These are phyloP conservation scores for Ichneumoninae sp. DNA, from an alignment of 2,888 invertebrate species.

Conservation along the genomic window DNA sequence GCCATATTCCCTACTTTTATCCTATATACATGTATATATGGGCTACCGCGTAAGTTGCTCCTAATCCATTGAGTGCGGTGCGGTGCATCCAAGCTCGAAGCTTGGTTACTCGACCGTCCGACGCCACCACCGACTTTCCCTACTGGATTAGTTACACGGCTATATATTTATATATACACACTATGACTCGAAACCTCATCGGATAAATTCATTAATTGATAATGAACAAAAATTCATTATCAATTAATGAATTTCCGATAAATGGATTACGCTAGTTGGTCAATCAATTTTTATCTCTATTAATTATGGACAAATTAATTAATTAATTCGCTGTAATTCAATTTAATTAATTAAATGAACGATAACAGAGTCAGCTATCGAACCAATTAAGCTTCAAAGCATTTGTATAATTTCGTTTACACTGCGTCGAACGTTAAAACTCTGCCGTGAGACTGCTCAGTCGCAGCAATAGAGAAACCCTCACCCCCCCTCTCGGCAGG, in stretches of 20 bases:
- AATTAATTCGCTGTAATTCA: not conserved
- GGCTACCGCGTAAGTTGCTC: not conserved
- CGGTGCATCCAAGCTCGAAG: constrained; percentile 25
- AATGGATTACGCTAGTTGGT: not conserved
- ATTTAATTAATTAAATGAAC: not conserved
- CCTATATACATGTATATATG: no score
- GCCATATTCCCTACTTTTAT: no score
- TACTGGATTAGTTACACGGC: not conserved
- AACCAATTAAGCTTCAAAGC: not conserved
- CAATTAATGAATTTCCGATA: not conserved
- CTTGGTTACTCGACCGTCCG: constrained; percentile 64
- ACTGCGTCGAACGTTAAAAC: not conserved
- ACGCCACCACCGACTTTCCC: constrained; percentile 68
- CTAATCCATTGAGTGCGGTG: constrained; percentile 62
- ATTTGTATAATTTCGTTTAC: not conserved
- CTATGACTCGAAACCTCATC: not conserved
- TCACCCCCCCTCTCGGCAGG: not conserved
- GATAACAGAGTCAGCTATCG: not conserved
- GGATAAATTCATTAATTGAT: no score
- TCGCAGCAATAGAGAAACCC: not conserved
- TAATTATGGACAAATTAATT: not conserved
- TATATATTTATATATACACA: not conserved
- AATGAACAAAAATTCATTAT: no score
- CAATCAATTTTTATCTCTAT: not conserved
- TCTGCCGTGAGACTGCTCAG: constrained; percentile 12